Percentiles rank a stretch among this genome's conserved stretches.
These are phyloP conservation scores for Empidonax traillii DNA, from an alignment of 2,113 vertebrate genomes.

Conservation along the genomic window DNA sequence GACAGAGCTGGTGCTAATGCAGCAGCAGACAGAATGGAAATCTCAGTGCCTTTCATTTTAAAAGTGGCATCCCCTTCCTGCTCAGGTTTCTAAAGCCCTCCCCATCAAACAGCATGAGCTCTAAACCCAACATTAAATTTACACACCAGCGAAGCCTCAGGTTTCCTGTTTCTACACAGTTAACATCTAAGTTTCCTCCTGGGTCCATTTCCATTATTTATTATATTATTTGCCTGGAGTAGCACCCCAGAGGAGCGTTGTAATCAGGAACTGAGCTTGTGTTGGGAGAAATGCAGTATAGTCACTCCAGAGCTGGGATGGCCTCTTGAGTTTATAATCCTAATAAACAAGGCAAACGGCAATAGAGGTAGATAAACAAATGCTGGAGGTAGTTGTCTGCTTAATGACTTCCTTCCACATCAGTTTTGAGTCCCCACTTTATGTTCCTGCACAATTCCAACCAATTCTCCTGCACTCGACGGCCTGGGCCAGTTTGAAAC, in stretches of 20 bases:
- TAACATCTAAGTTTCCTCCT: slow-evolving; percentile 43
- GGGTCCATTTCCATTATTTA: slow-evolving; percentile 59
- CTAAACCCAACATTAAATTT: slow-evolving; percentile 58
- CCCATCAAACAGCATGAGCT: slow-evolving; percentile 36
- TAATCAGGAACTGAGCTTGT: slow-evolving; percentile 42
- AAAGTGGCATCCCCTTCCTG: slow-evolving; percentile 13
- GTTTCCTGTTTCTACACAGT: slow-evolving; percentile 52
- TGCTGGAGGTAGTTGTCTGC: slow-evolving; percentile 1
- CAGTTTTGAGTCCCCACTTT: background rate
- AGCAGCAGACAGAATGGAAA: slow-evolving; percentile 14
- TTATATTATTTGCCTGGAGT: slow-evolving; percentile 60
- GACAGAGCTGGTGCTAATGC: slow-evolving; percentile 38
- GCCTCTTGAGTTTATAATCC: slow-evolving; percentile 64
- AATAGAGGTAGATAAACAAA: slow-evolving; percentile 57
- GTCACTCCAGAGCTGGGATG: background rate
- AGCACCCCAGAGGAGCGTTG: slow-evolving; percentile 48
- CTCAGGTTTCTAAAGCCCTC: slow-evolving; percentile 50
- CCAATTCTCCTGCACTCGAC: background rate
- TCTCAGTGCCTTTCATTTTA: slow-evolving; percentile 32
- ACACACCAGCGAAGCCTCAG: slow-evolving; percentile 39
- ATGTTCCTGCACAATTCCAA: background rate
- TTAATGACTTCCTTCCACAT: slow-evolving; percentile 18
- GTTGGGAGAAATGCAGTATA: slow-evolving; percentile 35
- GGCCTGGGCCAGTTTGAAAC: background rate
- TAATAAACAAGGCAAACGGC: slow-evolving; percentile 58